Percentiles rank a stretch among this genome's conserved stretches.
phyloP scores from a whole-genome alignment of 2,113 vertebrate species.

The Erythrocercus mccallii region DNA sequence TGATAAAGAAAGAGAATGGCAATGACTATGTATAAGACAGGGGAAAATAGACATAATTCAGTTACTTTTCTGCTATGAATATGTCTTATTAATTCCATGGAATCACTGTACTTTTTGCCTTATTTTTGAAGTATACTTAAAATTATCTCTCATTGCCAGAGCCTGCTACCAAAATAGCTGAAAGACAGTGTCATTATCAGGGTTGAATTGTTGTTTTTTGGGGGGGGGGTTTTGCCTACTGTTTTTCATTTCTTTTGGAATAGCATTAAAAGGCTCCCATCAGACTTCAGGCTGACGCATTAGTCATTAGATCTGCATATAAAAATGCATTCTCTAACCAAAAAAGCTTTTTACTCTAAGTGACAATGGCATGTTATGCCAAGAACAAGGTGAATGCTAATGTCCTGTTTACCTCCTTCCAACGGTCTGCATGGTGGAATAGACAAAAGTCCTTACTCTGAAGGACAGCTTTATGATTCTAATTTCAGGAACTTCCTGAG shows the following conservation, averaged over 20 bases:
- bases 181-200: background rate
- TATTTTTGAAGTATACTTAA: background rate
- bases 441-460: background rate
- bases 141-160: background rate
- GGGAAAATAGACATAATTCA: background rate
- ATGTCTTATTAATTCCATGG: background rate
- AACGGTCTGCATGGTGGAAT: background rate
- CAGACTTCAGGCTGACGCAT: background rate
- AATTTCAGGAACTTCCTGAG: conserved; percentile 25
- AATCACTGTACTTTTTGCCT: background rate
- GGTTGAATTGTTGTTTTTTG: background rate
- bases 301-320: background rate
- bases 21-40: background rate
- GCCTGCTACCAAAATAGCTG: background rate
- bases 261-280: background rate
- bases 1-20: background rate
- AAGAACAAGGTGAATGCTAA: conserved; percentile 40
- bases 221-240: background rate
- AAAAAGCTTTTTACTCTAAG: conserved; percentile 12
- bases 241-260: background rate
- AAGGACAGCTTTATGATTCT: conserved; percentile 43
- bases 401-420: conserved; percentile 1
- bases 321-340: background rate
- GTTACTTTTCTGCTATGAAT: background rate
- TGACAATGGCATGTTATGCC: background rate